Evolutionary conservation across 1,140 invertebrate species (phyloP), one percentile per base, ranked within the genome.

Genomic region (Cydia amplana): DNA sequence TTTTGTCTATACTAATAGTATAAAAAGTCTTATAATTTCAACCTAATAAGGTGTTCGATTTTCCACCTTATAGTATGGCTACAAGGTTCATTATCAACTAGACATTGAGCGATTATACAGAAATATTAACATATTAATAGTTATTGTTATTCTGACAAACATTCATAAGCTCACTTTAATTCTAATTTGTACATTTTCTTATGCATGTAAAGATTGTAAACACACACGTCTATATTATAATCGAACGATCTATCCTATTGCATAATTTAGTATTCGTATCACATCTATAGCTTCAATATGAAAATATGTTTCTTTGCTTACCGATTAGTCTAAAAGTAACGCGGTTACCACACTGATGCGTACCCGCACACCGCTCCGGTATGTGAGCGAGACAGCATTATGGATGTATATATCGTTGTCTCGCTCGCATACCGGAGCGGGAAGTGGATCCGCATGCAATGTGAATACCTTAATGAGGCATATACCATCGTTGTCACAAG

Each of bases 161-260:
- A 18, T n/a, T n/a, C 64, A 67, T 32, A 67, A 67, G 64, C 65
- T 70, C 65, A 70, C 18, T 7, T 36, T 70, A 70, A 12, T n/a
- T 16, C 65, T 70, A 70, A 70, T 70, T 70, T 70, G 65, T 70
- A 70, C 65, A 70, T 32, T 67, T 67, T 67, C 64, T n/a, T 67
- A 67, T 51, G 16, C 16, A 63, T 28, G 25, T 67, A 67, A 65
- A 65, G 40, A 10, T 32, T 40, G 36, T 40, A 40, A 40, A 40
- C 28, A 36, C 49, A 51, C 49, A 51, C 49, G 49, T n/a, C 49
- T 51, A 51, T 18, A 51, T 60, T 60, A 55, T 55, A 23, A 60
- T 18, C 55, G n/a, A 18, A 60, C 7, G 23, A 60, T n/a, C 55
- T 55, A n/a, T 51, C 49, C 20, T 60, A 60, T 60, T 60, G 20